These are phyloP conservation scores for Delphinapterus leucas DNA, from an alignment of 2,113 vertebrate species.

Conservation along the genomic window DNA sequence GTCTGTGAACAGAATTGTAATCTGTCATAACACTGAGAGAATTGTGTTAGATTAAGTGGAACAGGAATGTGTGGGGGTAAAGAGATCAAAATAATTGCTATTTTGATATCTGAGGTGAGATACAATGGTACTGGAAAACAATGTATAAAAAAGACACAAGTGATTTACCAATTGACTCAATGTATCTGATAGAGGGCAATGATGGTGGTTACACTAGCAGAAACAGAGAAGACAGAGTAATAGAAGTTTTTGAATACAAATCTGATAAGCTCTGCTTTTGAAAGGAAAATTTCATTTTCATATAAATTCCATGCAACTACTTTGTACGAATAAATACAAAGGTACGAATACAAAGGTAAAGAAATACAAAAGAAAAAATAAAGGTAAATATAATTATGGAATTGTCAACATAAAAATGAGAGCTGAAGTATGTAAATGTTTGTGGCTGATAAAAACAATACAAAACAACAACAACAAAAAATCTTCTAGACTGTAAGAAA, in stretches of 20 bases:
- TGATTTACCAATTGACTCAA: neutral
- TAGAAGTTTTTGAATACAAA: neutral
- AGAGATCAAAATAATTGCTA: neutral
- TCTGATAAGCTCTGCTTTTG: neutral
- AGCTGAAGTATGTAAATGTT: neutral
- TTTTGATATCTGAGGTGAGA: neutral
- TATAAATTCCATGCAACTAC: neutral
- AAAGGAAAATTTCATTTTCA: neutral
- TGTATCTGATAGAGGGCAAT: neutral
- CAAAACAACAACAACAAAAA: neutral
- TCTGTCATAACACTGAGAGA: neutral
- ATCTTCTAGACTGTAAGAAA: neutral
- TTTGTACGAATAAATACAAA: too few species aligned
- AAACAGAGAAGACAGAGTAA: neutral
- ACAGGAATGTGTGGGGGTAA: neutral
- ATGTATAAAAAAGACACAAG: neutral
- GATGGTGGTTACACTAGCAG: neutral
- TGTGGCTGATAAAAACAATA: neutral
- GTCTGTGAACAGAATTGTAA: neutral
- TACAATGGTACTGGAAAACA: neutral
- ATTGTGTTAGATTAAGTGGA: neutral
- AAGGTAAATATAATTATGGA: neutral
- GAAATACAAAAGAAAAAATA: neutral
- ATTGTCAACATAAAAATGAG: slow-evolving; percentile 15
- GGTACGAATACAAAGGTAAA: too few species aligned